Conservation (phyloP, 1,140 invertebrate genomes). For the Saxidomus purpurata region DNA sequence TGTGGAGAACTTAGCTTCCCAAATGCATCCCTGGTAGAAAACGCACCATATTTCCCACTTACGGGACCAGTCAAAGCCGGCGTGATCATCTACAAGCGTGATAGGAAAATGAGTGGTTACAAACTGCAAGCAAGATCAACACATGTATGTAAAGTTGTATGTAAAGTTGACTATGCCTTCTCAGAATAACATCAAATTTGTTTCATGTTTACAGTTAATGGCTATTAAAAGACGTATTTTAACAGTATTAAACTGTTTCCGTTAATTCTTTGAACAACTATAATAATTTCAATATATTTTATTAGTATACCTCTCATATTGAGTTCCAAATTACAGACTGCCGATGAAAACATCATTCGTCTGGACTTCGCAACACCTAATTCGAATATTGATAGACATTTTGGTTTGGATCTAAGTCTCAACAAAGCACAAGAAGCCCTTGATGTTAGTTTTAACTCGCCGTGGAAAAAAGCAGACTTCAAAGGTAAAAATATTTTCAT, state of each 20-base stretch:
- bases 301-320: too few species aligned
- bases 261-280: too few species aligned
- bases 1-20: constrained; percentile 93
- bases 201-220: too few species aligned
- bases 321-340: constrained; percentile 66
- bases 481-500: constrained; percentile 76
- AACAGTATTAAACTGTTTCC: too few species aligned
- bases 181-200: too few species aligned
- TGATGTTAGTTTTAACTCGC: constrained; percentile 82
- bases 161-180: too few species aligned
- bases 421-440: constrained; percentile 78
- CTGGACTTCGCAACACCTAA: constrained; percentile 87
- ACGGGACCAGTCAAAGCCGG: constrained; percentile 93
- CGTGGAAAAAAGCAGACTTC: constrained; percentile 84
- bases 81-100: constrained; percentile 93
- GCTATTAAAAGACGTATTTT: too few species aligned
- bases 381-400: constrained; percentile 84
- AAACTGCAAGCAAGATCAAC: constrained; percentile 82
- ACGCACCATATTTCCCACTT: constrained; percentile 91
- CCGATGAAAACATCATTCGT: constrained; percentile 63
- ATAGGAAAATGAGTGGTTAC: constrained; percentile 87
- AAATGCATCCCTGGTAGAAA: constrained; percentile 88
- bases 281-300: too few species aligned
- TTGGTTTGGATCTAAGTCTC: constrained; percentile 83
- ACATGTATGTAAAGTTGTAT: constrained; percentile 78